Evolutionary conservation across 2,113 vertebrate species (phyloP), one percentile per base, ranked within the genome.

Genomic region (Rostratula benghalensis): DNA sequence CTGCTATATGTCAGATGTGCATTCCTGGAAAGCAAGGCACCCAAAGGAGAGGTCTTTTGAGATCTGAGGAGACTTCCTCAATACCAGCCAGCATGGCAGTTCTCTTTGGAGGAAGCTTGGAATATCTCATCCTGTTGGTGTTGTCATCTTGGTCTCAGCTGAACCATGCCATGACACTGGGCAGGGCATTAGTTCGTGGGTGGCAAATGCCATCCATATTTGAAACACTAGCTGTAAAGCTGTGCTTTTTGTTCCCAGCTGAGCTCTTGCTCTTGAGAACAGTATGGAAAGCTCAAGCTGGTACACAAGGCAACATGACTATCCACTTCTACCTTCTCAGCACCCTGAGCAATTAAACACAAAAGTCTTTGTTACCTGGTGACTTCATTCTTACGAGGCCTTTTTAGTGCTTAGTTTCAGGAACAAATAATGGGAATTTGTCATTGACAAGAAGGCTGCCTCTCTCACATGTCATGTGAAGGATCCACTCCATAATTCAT

Each of bases 401-500:
- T 83, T 70, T 97, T 95, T 90, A 93, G 83, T 76, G 59, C 64
- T 95, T 75, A 82, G 33, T 83, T 96, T 87, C n/a, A 7, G n/a
- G 39, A 92, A 94, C 89, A 84, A 70, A 83, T 94, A 80, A 92
- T 87, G 69, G 33, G 37, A 84, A 33, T 97, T 87, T 91, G 74
- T 68, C 93, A 87, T 53, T 95, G 90, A 91, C 90, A 94, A 83
- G 87, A 74, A 73, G 65, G 56, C 63, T 92, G 67, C 87, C 54
- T 81, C 88, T 95, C 41, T 91, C 48, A 93, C 64, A 91, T 95
- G 83, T 76, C 92, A 41, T 69, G 60, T 71, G 74, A 87, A 89
- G 79, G 82, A 96, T 91, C 75, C 60, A 13, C 69, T 95, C 86
- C 95, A 90, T 97, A 97, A 97, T 93, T 96, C 84, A 96, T 97